Evolutionary conservation across 1,140 invertebrate genomes (phyloP), one percentile per base, ranked within the genome.

Genomic region (Trachymyrmex cornetzi): DNA sequence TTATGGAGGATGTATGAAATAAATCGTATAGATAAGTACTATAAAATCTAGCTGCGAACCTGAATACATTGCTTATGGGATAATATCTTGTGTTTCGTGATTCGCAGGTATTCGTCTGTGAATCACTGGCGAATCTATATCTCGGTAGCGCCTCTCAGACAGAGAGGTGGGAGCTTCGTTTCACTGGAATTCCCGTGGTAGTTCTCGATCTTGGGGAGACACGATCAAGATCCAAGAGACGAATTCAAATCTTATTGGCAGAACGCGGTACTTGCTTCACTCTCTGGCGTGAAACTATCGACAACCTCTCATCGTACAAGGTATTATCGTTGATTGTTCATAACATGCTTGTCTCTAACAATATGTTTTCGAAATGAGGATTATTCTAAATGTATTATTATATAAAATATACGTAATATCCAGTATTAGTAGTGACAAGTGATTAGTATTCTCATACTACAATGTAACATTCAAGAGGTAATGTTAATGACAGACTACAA

Each of bases 201-300:
- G 95, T 98, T 0, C 95, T 98, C 64, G 98, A 98, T 94, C 96
- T 96, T 9, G 98, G 97, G 0, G 97, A 97, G 87, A 97, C 97
- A 0, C 94, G 96, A 77, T 97, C 97, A 9, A 94, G 98, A 63
- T 96, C 97, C 64, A 97, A 97, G 90, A 95, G 98, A 34, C 96
- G 96, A 38, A 97, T 98, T 6, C 97, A 97, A 19, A 96, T 98
- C 30, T 95, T 98, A 2, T 92, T 98, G 22, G 98, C 98, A 0
- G 98, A 98, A 94, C 96, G 97, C 67, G 98, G 98, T 3, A 98
- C 98, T 2, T 98, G 98, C 66, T 98, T 98, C 93, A 97, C 97
- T 38, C 94, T 98, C n/a, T 98, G 98, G 98, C 96, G 96, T 77
- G 98, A 98, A 93, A 97, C 97, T n/a, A 97, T 98, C 87, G 98